Base-by-base conservation (phyloP, 2,113 vertebrate species). In the Dasyurus viverrinus region DNA sequence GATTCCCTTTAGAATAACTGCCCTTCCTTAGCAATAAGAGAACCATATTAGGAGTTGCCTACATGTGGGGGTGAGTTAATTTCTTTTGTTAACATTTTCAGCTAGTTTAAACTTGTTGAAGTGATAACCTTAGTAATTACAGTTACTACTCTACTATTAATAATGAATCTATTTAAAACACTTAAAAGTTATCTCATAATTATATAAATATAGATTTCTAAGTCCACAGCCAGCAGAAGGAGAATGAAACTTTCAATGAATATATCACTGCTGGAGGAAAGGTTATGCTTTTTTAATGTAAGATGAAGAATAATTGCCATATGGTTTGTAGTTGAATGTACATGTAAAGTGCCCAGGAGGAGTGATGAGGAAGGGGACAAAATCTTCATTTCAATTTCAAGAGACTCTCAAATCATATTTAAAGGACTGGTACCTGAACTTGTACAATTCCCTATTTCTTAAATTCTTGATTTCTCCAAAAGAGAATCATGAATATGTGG, bases 371-470 rank as follows among this genome's bases (percentile, higher is more conserved):
- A 95, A 30, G 95, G 30, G 47, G 89, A 90, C 47, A 30, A 25
- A 90, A 25, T 42, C 94, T 97, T 97, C 96, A 96, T 96, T 97
- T 97, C 97, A 95, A 93, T 95, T 98, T 94, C 93, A 94, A 42
- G 36, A 96, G 95, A 96, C 93, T 92, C 55, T 94, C 90, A 97
- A 96, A 60, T 91, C 95, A 92, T 94, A 97, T 96, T 95, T 97
- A 91, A 96, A 48, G 54, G 25, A 60, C 60, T 97, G 52, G 57
- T 97, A 7, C 95, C 94, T 95, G 97, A 93, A 95, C 52, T 92
- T 36, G 27, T 90, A 95, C 55, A 89, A n/a, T 84, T 93, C 52
- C 52, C 92, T 90, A 84, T 53, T 76, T 96, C 90, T 95, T 95
- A 76, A 89, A 94, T 22, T 89, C 91, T 90, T 92, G n/a, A 96